Conservation (phyloP, 1,140 invertebrate species). For the Formica exsecta region DNA sequence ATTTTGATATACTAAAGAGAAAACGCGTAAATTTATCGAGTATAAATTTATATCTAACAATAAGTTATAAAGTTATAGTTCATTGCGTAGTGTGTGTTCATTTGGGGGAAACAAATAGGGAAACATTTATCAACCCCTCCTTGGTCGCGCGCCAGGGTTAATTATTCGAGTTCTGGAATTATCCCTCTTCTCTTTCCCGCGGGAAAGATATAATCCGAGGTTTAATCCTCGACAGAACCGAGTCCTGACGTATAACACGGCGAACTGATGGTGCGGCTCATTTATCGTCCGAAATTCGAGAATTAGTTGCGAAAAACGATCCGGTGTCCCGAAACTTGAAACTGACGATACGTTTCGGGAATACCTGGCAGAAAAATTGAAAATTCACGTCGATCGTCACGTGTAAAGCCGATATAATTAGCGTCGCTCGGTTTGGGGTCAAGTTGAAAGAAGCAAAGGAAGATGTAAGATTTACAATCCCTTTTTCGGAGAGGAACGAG, state of each 20-base stretch:
- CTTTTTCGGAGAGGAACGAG: background rate
- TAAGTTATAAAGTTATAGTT: conserved; percentile 26
- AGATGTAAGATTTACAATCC: background rate
- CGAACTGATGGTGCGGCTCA: conserved; percentile 10
- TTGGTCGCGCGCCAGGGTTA: conserved; percentile 35
- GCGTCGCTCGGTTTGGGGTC: background rate
- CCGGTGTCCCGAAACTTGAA: conserved; percentile 10
- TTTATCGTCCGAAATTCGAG: conserved; percentile 47
- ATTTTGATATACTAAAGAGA: background rate
- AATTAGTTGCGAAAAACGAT: conserved; percentile 29
- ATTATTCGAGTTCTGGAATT: conserved; percentile 54
- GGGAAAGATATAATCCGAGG: conserved; percentile 56
- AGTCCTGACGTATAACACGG: conserved; percentile 39
- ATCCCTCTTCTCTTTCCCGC: conserved; percentile 39
- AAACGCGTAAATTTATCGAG: background rate
- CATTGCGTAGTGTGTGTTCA: conserved; percentile 8
- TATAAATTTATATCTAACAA: background rate
- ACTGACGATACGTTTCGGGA: background rate
- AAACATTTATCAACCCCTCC: conserved; percentile 25
- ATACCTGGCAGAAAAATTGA: background rate
- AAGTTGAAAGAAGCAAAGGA: background rate
- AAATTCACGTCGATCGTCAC: background rate
- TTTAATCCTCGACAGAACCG: conserved; percentile 38
- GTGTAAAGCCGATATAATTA: conserved; percentile 12
- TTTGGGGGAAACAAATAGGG: conserved; percentile 11